phyloP scores from a whole-genome alignment of 2,888 invertebrate genomes.

The Drosophila algonquin region DNA sequence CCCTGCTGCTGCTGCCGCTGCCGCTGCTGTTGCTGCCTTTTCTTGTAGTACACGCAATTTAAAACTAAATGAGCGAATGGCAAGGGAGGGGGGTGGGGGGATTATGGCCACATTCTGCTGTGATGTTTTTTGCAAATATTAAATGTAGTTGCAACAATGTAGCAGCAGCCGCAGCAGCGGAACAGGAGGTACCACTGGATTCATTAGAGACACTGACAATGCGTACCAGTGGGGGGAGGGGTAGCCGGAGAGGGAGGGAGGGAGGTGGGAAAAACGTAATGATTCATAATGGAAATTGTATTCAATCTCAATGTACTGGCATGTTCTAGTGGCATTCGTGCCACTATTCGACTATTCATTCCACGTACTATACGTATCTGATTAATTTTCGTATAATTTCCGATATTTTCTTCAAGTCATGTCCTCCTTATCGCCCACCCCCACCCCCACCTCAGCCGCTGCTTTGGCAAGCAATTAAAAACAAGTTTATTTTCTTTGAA shows the following conservation, averaged over 20 bases:
- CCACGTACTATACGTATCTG: neutral
- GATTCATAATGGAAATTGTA: neutral
- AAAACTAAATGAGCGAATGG: conserved; percentile 50
- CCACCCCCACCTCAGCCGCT: neutral
- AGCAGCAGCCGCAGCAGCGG: conserved; percentile 11
- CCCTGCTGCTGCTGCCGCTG: neutral
- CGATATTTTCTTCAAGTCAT: conserved; percentile 21
- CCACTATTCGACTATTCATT: neutral
- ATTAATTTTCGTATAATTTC: conserved; percentile 26
- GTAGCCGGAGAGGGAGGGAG: too few species aligned
- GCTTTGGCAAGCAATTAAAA: conserved; percentile 72
- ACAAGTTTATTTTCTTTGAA: conserved; percentile 80
- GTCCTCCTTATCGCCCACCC: conserved; percentile 13
- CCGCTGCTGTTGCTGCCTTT: neutral
- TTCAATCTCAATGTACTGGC: neutral
- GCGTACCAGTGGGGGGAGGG: neutral
- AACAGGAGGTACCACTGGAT: too few species aligned
- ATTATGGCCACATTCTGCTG: neutral
- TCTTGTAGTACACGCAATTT: conserved; percentile 53
- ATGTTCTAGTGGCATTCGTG: neutral
- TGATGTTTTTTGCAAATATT: conserved; percentile 46
- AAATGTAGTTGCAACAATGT: conserved; percentile 45
- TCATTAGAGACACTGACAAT: neutral
- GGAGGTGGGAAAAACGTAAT: too few species aligned
- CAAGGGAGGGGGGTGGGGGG: conserved; percentile 4